A percentile compares a stretch with the other conserved stretches of the same genome.
These are phyloP conservation scores for Graphium colonna DNA, from an alignment of 2,888 invertebrate species.

Conservation along the genomic window DNA sequence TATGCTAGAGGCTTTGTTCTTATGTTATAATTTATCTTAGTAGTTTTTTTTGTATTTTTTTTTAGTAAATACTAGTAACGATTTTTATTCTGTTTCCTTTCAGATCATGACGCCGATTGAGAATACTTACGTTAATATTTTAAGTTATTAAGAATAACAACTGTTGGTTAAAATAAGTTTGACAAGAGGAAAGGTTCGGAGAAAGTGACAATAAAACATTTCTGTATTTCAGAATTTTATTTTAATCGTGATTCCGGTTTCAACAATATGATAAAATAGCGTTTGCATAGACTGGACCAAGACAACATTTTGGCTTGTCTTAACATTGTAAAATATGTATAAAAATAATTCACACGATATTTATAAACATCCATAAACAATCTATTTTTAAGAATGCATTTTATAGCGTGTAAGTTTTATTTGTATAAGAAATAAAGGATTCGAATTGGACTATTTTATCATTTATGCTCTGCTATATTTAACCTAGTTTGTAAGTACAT, in stretches of 20 bases:
- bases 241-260: slow-evolving; percentile 20
- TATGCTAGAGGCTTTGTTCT: no score
- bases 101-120: no score
- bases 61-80: no score
- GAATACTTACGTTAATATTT: no score
- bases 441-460: slow-evolving; percentile 9
- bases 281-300: slow-evolving; percentile 8
- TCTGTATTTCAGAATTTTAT: slow-evolving; percentile 23
- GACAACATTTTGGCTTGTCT: slow-evolving; percentile 6
- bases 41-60: no score
- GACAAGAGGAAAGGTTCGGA: not conserved
- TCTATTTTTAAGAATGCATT: not conserved
- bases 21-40: no score
- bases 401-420: not conserved
- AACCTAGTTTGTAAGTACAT: slow-evolving; percentile 18
- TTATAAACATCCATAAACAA: slow-evolving; percentile 4
- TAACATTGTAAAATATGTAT: slow-evolving; percentile 11
- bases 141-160: no score
- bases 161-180: no score
- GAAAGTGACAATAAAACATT: slow-evolving; percentile 18
- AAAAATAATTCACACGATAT: slow-evolving; percentile 15
- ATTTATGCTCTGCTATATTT: not conserved
- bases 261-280: slow-evolving; percentile 18
- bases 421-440: slow-evolving; percentile 1
- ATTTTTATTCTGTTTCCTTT: no score